These are phyloP conservation scores for Odobenus rosmarus DNA, from an alignment of 2,113 vertebrate genomes.

Conservation along the genomic window DNA sequence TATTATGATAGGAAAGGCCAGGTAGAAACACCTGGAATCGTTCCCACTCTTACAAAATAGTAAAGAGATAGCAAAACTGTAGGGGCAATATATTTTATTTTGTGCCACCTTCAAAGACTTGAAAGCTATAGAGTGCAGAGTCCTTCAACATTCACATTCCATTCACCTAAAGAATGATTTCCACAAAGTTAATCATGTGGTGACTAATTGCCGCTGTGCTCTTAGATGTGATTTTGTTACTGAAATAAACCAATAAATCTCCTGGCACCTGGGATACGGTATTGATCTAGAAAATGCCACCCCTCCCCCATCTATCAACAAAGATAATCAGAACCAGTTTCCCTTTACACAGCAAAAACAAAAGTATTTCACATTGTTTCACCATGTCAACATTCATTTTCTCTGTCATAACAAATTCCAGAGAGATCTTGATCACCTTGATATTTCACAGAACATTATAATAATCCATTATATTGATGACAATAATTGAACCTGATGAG, in stretches of 20 bases:
- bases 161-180: not conserved
- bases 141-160: not conserved
- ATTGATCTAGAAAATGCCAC: not conserved
- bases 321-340: not conserved
- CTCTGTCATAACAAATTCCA: not conserved
- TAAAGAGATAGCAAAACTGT: not conserved
- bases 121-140: not conserved
- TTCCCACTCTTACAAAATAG: not conserved
- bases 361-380: not conserved
- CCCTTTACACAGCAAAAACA: not conserved
- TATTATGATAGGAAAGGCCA: not conserved
- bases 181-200: not conserved
- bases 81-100: not conserved
- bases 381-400: not conserved
- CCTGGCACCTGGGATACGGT: not conserved
- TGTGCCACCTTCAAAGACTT: not conserved
- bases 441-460: not conserved
- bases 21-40: not conserved
- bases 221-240: not conserved
- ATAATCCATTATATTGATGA: not conserved
- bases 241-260: not conserved
- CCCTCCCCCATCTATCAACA: not conserved
- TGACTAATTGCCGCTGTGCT: not conserved
- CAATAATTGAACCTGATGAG: not conserved
- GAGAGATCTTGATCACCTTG: not conserved